Base-by-base conservation (phyloP, 2,113 vertebrate genomes). In the Triplophysa tibetana region DNA sequence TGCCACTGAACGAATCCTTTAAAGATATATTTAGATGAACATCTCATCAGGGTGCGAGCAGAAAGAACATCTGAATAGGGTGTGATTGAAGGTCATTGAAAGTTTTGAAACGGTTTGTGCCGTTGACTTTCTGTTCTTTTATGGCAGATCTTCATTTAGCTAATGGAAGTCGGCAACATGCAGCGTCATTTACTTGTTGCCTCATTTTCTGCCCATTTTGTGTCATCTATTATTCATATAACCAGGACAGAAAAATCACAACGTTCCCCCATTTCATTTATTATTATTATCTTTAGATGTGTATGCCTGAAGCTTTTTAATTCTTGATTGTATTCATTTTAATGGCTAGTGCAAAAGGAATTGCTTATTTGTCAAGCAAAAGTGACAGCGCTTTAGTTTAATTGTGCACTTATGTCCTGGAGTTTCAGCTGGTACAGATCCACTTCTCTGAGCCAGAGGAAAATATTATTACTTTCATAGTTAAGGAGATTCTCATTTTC, bases 121-220 rank as follows among this genome's bases (percentile, higher is more conserved):
- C 63, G 26, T 62, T 69, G 50, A 61, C 43, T 41, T 79, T 79
- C 72, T 41, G 50, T 81, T 56, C 58, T n/a, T 83, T 84, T 48
- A 81, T 80, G 77, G 52, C 54, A 80, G 73, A 61, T 81, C 69
- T 45, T 79, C 67, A 85, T 85, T 83, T 78, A 78, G 70, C 74
- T 81, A 84, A 82, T 79, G 75, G 66, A 79, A 52, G 54, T 64
- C 9, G 67, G 82, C n/a, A 13, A 69, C 74, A 69, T 72, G 54
- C 38, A 60, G 63, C 70, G 65, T 24, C 70, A 78, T 75, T 81
- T 68, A 41, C 63, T 60, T 84, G 54, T 76, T 66, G 38, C 54
- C 58, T 76, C 66, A 50, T 77, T 81, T 19, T 29, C 11, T 38
- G 62, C 21, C 58, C 45, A 56, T 83, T 84, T 70, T 62, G n/a